Percentiles rank a stretch among this genome's conserved stretches.
Conservation (phyloP, 2,888 invertebrate species). For the Torymus auratus region DNA sequence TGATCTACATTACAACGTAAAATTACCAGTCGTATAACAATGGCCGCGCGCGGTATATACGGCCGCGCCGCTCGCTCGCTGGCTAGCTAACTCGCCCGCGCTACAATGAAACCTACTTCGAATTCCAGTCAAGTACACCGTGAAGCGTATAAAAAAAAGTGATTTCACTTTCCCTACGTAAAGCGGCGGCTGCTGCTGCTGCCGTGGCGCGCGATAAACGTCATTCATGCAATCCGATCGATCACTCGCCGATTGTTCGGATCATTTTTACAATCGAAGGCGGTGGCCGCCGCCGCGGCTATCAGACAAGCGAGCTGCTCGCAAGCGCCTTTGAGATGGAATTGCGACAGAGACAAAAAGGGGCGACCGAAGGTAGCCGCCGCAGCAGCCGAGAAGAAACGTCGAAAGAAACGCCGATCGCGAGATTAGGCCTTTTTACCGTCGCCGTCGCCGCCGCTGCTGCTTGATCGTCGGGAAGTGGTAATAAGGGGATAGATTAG, state of each 20-base stretch:
- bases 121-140: constrained; percentile 58
- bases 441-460: not conserved
- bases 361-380: not conserved
- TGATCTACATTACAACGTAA: constrained; percentile 50
- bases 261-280: constrained; percentile 56
- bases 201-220: constrained; percentile 51
- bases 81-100: not conserved
- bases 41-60: constrained; percentile 20
- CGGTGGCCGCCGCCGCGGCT: constrained; percentile 43
- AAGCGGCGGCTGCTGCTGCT: not conserved
- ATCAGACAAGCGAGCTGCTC: constrained; percentile 27
- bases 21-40: constrained; percentile 48
- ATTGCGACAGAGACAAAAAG: constrained; percentile 47
- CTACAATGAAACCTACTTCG: constrained; percentile 56
- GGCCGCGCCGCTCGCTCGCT: too few relatives aligned
- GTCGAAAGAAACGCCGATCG: constrained; percentile 54
- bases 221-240: constrained; percentile 58
- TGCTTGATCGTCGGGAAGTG: not conserved
- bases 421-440: constrained; percentile 43
- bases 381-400: constrained; percentile 33
- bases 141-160: constrained; percentile 37
- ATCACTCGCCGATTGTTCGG: constrained; percentile 56
- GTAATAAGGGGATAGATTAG: constrained; percentile 21
- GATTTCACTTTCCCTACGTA: constrained; percentile 54
- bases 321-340: constrained; percentile 12